Percentiles rank a stretch among this genome's conserved stretches.
These are phyloP conservation scores for Cariama cristata DNA, from an alignment of 2,113 vertebrate genomes.

Conservation along the genomic window DNA sequence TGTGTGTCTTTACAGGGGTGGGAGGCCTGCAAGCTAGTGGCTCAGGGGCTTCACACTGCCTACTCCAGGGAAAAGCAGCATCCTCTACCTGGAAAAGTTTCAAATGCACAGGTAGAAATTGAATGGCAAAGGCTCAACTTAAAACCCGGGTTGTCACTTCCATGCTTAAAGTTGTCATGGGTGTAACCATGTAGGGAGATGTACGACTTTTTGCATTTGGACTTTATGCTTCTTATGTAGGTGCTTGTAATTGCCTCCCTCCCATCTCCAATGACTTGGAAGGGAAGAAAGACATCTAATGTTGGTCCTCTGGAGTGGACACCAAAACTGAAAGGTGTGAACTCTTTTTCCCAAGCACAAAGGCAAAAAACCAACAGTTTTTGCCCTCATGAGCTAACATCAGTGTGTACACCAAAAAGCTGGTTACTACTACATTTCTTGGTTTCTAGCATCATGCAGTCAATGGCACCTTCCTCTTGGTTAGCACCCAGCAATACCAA, in stretches of 20 bases:
- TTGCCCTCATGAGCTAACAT: not conserved
- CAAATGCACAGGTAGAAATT: not conserved
- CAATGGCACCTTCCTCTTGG: not conserved
- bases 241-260: not conserved
- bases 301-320: not conserved
- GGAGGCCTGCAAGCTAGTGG: not conserved
- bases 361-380: not conserved
- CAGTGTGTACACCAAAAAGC: not conserved
- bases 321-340: not conserved
- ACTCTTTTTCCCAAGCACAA: not conserved
- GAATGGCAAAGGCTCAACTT: not conserved
- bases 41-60: not conserved
- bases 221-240: not conserved
- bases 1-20: not conserved
- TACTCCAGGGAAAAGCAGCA: not conserved
- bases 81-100: not conserved
- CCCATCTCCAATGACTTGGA: not conserved
- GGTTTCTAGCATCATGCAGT: not conserved
- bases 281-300: not conserved
- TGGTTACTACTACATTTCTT: constrained; percentile 10
- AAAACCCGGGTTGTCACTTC: not conserved
- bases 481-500: not conserved
- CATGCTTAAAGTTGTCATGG: not conserved
- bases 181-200: not conserved
- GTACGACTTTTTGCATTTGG: not conserved